A percentile compares a stretch with the other conserved stretches of the same genome.
Evolutionary conservation across 2,797 vertebrate genomes (phyloP).

Genomic region (Micrastur ruficollis): DNA sequence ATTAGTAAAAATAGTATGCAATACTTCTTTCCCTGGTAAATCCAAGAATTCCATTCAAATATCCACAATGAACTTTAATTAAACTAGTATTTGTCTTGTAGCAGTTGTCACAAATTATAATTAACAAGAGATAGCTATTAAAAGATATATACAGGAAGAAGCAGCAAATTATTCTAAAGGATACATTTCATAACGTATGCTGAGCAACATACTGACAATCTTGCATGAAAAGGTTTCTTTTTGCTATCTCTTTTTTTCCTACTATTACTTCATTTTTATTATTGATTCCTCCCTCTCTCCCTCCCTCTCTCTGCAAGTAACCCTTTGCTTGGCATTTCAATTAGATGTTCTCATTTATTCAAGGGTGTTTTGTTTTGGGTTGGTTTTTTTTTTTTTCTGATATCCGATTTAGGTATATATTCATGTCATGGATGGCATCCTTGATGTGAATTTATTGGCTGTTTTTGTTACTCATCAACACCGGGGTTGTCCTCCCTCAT

Average conservation of each 20-base stretch:
- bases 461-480: not conserved
- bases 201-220: not conserved
- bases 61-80: not conserved
- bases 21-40: not conserved
- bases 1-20: not conserved
- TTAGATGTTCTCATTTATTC: not conserved
- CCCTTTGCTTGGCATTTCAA: not conserved
- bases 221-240: not conserved
- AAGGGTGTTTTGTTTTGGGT: not conserved
- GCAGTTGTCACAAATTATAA: not conserved
- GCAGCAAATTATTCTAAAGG: not conserved
- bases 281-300: not conserved
- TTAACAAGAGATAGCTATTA: not conserved
- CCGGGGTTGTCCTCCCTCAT: not conserved
- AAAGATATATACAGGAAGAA: not conserved
- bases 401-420: not conserved
- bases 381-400: not conserved
- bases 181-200: not conserved
- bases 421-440: not conserved
- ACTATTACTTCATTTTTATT: not conserved
- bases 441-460: conserved; percentile 3
- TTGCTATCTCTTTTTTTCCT: not conserved
- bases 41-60: not conserved
- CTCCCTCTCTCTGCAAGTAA: not conserved
- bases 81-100: not conserved